Conservation (phyloP, 2,888 invertebrate species). For the Rotaria sp. region DNA sequence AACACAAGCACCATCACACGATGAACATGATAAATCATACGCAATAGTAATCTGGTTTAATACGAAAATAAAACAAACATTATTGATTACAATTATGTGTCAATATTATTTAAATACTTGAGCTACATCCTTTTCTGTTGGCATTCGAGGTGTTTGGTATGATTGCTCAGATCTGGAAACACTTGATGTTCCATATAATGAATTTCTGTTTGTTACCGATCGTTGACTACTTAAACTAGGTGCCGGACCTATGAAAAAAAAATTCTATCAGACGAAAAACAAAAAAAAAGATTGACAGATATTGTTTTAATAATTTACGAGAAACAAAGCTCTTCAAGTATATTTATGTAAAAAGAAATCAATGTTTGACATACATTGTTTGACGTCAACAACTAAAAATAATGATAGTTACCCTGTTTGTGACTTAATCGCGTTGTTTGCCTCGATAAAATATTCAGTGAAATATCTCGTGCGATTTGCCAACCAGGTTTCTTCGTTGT, state of each 20-base stretch:
- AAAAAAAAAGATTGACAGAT: no score
- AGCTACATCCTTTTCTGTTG: not conserved
- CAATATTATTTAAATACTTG: not conserved
- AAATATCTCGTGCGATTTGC: not conserved
- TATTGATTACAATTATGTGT: no score
- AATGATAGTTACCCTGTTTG: not conserved
- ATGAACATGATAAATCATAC: not conserved
- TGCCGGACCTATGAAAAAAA: not conserved
- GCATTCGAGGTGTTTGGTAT: not conserved
- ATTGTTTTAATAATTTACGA: no score
- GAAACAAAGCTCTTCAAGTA: no score
- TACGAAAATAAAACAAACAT: no score
- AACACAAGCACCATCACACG: not conserved
- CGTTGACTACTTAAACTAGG: not conserved
- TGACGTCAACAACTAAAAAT: not conserved
- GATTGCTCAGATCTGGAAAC: not conserved
- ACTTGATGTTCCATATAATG: no score
- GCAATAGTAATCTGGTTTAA: not conserved
- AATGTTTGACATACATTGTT: not conserved
- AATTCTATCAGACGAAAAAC: no score
- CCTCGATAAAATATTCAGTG: not conserved
- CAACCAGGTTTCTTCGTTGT: not conserved
- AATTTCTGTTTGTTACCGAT: not conserved
- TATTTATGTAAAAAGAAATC: no score
- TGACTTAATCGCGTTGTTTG: not conserved